phyloP scores from a whole-genome alignment of 2,113 vertebrate species.

The Pteropus alecto region DNA sequence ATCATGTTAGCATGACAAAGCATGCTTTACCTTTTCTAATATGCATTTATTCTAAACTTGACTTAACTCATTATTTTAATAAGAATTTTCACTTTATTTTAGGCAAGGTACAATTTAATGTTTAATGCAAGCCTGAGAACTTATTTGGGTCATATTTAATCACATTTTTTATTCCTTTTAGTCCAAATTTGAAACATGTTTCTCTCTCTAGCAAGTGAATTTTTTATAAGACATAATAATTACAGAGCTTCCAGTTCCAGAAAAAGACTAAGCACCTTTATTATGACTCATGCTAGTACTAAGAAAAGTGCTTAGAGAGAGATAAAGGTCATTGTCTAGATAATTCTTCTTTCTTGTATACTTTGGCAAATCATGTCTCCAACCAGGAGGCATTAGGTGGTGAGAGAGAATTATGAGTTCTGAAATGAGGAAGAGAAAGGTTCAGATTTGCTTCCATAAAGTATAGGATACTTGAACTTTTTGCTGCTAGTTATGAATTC shows the following conservation, averaged over 20 bases:
- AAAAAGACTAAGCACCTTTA: not conserved
- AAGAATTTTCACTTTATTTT: not conserved
- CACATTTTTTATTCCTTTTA: not conserved
- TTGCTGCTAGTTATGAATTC: not conserved
- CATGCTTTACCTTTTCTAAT: not conserved
- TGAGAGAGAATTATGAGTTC: not conserved
- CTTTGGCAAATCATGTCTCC: not conserved
- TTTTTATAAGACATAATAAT: not conserved
- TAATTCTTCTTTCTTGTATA: not conserved
- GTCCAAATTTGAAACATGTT: not conserved
- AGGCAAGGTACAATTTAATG: not conserved
- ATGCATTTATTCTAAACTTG: not conserved
- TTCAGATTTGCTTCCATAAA: not conserved
- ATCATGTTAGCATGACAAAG: not conserved
- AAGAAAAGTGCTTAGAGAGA: not conserved
- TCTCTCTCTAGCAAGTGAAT: not conserved
- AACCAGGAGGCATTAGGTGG: not conserved
- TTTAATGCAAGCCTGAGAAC: not conserved
- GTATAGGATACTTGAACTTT: not conserved
- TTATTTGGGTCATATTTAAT: not conserved
- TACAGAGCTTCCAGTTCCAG: not conserved
- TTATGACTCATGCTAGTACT: not conserved
- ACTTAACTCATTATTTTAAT: not conserved
- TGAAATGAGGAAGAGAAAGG: not conserved
- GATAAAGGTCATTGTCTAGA: not conserved